These are phyloP conservation scores for Ceyx cyanopectus DNA, from an alignment of 2,113 vertebrate species.

Conservation along the genomic window DNA sequence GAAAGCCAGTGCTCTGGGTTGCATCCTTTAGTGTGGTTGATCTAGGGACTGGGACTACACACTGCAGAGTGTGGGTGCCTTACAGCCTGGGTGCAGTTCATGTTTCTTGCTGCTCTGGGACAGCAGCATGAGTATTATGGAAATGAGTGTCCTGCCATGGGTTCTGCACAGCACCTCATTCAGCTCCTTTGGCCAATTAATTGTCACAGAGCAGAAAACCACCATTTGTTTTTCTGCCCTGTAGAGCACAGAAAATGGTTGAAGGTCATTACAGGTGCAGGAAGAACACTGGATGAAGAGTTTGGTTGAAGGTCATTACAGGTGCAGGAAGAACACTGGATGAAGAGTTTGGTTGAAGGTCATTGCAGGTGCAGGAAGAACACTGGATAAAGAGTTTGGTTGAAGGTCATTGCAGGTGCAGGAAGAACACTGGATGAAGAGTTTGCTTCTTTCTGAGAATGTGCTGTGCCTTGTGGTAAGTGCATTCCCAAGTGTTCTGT, in stretches of 20 bases:
- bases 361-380: background rate
- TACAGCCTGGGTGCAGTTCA: background rate
- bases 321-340: no score
- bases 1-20: fast-evolving
- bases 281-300: background rate
- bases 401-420: no score
- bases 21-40: background rate
- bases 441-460: background rate
- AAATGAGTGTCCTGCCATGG: background rate
- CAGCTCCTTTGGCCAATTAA: background rate
- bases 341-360: background rate
- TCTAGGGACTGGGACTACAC: background rate
- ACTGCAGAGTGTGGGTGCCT: background rate
- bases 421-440: no score
- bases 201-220: background rate
- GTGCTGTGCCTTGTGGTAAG: background rate
- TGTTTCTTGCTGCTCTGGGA: background rate
- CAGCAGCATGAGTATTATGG: background rate
- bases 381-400: background rate
- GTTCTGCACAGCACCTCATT: background rate
- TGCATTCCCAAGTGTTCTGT: background rate
- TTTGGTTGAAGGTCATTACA: background rate
- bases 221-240: background rate
- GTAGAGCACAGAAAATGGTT: background rate
- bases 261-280: background rate